These are phyloP conservation scores for Zaprionus vittiger DNA, from an alignment of 1,140 invertebrate species.

Conservation along the genomic window DNA sequence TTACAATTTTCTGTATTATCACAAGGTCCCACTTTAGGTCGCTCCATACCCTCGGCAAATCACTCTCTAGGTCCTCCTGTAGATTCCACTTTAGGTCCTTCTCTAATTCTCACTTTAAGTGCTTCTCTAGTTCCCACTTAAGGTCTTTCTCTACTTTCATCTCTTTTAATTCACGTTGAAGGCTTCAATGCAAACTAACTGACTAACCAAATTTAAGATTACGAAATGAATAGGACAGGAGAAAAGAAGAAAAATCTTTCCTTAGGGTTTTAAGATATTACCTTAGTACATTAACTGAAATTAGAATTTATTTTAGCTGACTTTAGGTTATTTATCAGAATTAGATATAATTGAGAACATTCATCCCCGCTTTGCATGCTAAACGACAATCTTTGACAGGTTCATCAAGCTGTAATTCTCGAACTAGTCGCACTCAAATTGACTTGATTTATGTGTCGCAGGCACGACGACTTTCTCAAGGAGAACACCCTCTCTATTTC, in stretches of 20 bases:
- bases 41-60: no score
- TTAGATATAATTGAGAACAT: neutral
- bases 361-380: constrained; percentile 20
- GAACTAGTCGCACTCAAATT: neutral
- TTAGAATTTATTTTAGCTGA: neutral
- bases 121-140: no score
- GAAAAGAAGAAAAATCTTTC: neutral
- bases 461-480: constrained; percentile 26
- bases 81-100: no score
- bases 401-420: neutral
- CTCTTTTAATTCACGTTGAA: no score
- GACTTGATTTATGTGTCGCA: constrained; percentile 31
- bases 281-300: neutral
- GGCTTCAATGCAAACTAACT: no score
- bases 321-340: neutral
- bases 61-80: no score
- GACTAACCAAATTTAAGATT: no score
- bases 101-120: no score
- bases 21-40: no score
- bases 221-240: neutral
- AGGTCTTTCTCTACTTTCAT: no score
- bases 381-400: neutral
- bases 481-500: neutral
- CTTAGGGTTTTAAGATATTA: neutral
- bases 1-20: no score